Conservation (phyloP, 2,113 vertebrate species). For the Oreochromis tanganicae region DNA sequence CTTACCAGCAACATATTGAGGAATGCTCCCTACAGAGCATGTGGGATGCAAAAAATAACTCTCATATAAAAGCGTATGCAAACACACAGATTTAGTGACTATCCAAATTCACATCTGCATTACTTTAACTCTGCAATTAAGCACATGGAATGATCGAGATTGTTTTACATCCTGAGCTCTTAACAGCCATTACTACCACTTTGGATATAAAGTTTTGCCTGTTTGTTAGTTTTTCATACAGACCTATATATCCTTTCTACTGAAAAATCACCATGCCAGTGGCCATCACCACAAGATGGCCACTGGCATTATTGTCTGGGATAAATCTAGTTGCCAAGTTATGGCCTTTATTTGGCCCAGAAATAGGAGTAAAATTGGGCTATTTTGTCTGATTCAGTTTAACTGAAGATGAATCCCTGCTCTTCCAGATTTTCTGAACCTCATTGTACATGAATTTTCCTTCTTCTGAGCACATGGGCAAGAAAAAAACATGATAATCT, state of each 20-base stretch:
- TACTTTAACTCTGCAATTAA: background rate
- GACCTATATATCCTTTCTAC: background rate
- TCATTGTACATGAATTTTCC: background rate
- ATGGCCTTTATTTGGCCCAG: background rate
- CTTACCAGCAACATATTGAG: conserved; percentile 37
- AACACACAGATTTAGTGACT: background rate
- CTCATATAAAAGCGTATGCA: background rate
- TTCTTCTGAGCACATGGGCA: background rate
- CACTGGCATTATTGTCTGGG: background rate
- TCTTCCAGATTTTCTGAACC: background rate
- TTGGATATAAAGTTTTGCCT: background rate
- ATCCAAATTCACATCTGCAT: background rate
- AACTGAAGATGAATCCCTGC: background rate
- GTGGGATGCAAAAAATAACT: conserved; percentile 13
- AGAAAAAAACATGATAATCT: background rate
- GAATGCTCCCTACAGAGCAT: conserved; percentile 14
- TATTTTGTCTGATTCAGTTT: background rate
- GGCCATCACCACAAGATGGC: background rate
- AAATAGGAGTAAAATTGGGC: background rate
- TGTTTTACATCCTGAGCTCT: background rate
- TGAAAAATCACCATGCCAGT: background rate
- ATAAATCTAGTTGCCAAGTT: background rate
- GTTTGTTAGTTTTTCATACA: background rate
- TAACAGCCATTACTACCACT: background rate
- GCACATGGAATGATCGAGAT: background rate